phyloP scores from a whole-genome alignment of 2,888 invertebrate genomes.

The Drosophila atroscutellata region DNA sequence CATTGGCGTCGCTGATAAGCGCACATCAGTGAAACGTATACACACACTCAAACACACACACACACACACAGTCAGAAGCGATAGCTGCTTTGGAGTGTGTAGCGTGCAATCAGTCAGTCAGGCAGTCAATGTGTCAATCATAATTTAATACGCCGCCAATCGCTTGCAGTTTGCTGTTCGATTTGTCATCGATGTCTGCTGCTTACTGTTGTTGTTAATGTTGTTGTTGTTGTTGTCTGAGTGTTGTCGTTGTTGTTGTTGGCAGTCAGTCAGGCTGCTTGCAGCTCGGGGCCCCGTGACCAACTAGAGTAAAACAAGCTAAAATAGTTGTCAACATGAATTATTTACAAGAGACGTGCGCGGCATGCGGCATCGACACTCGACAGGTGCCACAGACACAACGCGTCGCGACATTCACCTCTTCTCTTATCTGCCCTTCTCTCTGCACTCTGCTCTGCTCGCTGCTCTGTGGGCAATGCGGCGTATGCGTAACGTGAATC shows the following conservation, averaged over 20 bases:
- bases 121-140: conserved; percentile 78
- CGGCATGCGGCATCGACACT: conserved; percentile 55
- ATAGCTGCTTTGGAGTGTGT: conserved; percentile 15
- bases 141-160: conserved; percentile 66
- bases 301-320: conserved; percentile 74
- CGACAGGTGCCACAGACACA: conserved; percentile 62
- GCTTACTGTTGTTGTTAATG: conserved; percentile 1
- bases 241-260: background rate
- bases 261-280: background rate
- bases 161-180: conserved; percentile 47
- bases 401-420: conserved; percentile 1
- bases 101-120: conserved; percentile 42
- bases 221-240: background rate
- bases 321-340: conserved; percentile 80
- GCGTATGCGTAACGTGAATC: conserved; percentile 59
- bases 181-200: conserved; percentile 45
- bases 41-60: background rate
- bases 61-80: background rate
- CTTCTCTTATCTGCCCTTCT: background rate
- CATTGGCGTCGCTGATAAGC: conserved; percentile 50
- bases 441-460: background rate
- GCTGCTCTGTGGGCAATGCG: conserved; percentile 13
- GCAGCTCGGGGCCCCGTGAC: conserved; percentile 42
- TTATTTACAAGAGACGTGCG: conserved; percentile 78
- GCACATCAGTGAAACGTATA: conserved; percentile 1